A percentile compares a stretch with the other conserved stretches of the same genome.
phyloP scores from a whole-genome alignment of 2,797 vertebrate species.

The Ciconia nigra region DNA sequence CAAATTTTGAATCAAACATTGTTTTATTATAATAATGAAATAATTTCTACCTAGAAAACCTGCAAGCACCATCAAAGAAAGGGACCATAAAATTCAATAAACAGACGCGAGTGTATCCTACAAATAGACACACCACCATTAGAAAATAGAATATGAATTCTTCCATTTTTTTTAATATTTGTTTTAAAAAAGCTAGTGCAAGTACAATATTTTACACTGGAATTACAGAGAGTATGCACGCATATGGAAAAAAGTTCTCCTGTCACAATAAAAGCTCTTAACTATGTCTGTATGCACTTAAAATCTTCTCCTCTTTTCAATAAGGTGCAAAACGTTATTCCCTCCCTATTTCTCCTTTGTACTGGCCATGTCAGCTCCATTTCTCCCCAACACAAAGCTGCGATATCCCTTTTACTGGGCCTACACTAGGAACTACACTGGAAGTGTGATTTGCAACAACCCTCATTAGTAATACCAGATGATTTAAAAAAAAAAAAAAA shows the following conservation, averaged over 20 bases:
- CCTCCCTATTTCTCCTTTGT: constrained; percentile 80
- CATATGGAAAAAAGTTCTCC: constrained; percentile 87
- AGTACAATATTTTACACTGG: constrained; percentile 93
- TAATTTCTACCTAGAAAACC: constrained; percentile 97
- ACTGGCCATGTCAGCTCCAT: constrained; percentile 80
- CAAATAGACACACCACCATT: constrained; percentile 94
- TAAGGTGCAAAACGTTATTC: constrained; percentile 90
- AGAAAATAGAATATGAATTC: constrained; percentile 94
- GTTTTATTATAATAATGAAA: constrained; percentile 96
- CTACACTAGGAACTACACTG: constrained; percentile 58
- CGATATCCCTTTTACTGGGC: constrained; percentile 73
- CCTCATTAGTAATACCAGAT: neutral
- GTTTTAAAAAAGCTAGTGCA: constrained; percentile 97
- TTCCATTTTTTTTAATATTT: constrained; percentile 89
- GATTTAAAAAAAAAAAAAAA: neutral
- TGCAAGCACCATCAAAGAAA: constrained; percentile 98
- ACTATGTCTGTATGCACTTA: constrained; percentile 83
- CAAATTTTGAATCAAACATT: constrained; percentile 97
- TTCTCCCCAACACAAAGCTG: constrained; percentile 75
- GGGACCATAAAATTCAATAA: constrained; percentile 95
- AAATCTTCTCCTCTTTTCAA: constrained; percentile 81
- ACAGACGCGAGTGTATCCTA: constrained; percentile 94
- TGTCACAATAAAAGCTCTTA: constrained; percentile 89
- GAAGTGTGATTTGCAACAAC: constrained; percentile 64
- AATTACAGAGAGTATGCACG: constrained; percentile 94